phyloP scores from a whole-genome alignment of 2,888 invertebrate genomes.

The Hypomecis atomaria region DNA sequence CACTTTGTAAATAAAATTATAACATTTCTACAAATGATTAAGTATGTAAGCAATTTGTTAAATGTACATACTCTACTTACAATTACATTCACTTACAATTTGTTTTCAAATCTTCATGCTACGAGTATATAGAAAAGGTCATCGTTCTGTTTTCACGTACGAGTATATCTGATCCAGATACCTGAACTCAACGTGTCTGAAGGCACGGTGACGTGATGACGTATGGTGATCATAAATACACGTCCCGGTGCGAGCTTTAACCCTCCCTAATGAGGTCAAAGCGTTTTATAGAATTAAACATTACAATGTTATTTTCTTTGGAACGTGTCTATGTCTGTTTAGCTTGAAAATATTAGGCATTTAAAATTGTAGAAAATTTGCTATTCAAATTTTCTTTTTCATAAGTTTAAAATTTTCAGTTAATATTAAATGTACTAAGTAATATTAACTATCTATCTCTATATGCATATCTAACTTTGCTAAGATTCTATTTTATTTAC shows the following conservation, averaged over 20 bases:
- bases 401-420: too few relatives aligned
- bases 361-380: too few relatives aligned
- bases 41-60: too few relatives aligned
- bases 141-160: not conserved
- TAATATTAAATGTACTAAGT: too few relatives aligned
- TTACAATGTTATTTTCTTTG: constrained; percentile 41
- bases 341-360: not conserved
- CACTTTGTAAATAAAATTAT: too few relatives aligned
- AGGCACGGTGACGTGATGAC: constrained; percentile 68
- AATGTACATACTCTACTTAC: not conserved
- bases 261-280: constrained; percentile 75
- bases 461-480: too few relatives aligned
- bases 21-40: too few relatives aligned
- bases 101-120: not conserved
- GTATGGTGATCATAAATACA: constrained; percentile 74
- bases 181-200: constrained; percentile 23
- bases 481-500: too few relatives aligned
- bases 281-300: constrained; percentile 77
- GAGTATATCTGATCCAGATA: not conserved
- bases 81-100: too few relatives aligned
- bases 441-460: too few relatives aligned
- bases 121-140: constrained; percentile 25
- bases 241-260: constrained; percentile 69
- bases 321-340: not conserved
- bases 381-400: too few relatives aligned